Percentiles rank a stretch among this genome's conserved stretches.
These are phyloP conservation scores for Bergia sp. DNA, from an alignment of 92 coral and sea anemone species.

Conservation along the genomic window DNA sequence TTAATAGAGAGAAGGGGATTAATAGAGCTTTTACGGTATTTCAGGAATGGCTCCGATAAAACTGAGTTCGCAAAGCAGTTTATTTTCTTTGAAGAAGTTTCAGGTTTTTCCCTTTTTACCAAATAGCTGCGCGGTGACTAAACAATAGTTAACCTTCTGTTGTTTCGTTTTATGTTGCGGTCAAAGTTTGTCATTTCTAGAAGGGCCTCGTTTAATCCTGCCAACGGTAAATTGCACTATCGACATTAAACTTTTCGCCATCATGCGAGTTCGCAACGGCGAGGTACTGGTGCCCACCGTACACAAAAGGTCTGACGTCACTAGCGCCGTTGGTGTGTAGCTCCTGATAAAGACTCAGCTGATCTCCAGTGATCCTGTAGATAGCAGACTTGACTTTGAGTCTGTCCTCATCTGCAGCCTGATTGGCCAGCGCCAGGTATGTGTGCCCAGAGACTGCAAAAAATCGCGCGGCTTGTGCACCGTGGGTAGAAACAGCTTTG, in stretches of 20 bases:
- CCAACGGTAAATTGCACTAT: conserved; percentile 35
- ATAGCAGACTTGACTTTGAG: conserved; percentile 13
- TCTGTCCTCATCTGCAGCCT: not conserved
- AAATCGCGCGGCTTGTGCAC: conserved; percentile 24
- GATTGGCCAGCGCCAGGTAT: conserved; percentile 37
- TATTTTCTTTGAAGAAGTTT: no score
- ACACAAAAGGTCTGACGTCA: conserved; percentile 20
- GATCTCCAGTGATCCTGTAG: conserved; percentile 1
- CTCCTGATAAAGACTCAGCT: conserved; percentile 12
- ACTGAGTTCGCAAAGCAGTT: no score
- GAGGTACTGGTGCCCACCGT: conserved; percentile 8
- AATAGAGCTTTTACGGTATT: no score
- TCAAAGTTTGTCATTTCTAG: not conserved
- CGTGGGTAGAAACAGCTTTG: conserved; percentile 1
- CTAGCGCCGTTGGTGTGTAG: conserved; percentile 33
- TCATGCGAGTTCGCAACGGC: conserved; percentile 34
- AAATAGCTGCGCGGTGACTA: no score
- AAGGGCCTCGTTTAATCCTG: not conserved
- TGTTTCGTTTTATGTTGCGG: not conserved
- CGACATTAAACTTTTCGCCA: not conserved
- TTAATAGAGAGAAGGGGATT: no score
- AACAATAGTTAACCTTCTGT: not conserved
- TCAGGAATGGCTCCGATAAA: no score
- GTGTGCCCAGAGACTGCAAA: conserved; percentile 12
- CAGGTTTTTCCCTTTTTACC: no score